A percentile compares a stretch with the other conserved stretches of the same genome.
phyloP scores from a whole-genome alignment of 2,888 invertebrate species.

The Tetragonisca angustula region DNA sequence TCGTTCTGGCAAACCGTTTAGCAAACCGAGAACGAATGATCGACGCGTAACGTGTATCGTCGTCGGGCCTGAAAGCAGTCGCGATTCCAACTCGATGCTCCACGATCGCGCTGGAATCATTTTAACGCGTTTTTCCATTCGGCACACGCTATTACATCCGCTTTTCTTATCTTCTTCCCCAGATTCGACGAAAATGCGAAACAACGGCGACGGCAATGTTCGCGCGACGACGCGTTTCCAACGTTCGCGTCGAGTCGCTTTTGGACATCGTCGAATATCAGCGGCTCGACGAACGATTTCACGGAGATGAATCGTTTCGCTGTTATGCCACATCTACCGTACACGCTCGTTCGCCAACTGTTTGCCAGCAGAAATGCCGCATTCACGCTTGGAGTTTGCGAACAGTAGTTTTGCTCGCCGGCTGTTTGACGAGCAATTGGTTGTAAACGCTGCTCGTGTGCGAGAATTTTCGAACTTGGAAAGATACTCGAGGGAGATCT shows the following conservation, averaged over 20 bases:
- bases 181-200: conserved; percentile 14
- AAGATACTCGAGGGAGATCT: too few relatives aligned
- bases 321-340: neutral
- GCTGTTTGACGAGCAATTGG: too few relatives aligned
- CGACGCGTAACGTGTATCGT: neutral
- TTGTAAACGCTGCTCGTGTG: too few relatives aligned
- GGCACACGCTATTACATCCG: conserved; percentile 20
- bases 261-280: neutral
- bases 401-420: too few relatives aligned
- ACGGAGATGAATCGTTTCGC: neutral
- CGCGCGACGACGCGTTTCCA: neutral
- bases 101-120: neutral
- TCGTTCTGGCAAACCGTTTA: neutral
- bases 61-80: neutral
- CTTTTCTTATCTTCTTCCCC: conserved; percentile 8
- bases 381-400: too few relatives aligned
- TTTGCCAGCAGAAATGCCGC: too few relatives aligned
- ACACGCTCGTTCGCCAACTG: too few relatives aligned
- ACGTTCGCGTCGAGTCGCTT: neutral
- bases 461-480: too few relatives aligned
- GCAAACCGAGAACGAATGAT: neutral
- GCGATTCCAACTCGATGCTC: conserved; percentile 5
- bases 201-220: conserved; percentile 17
- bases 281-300: neutral
- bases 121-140: conserved; percentile 25